Conservation (phyloP, 1,140 invertebrate species). For the Panulirus ornatus region DNA sequence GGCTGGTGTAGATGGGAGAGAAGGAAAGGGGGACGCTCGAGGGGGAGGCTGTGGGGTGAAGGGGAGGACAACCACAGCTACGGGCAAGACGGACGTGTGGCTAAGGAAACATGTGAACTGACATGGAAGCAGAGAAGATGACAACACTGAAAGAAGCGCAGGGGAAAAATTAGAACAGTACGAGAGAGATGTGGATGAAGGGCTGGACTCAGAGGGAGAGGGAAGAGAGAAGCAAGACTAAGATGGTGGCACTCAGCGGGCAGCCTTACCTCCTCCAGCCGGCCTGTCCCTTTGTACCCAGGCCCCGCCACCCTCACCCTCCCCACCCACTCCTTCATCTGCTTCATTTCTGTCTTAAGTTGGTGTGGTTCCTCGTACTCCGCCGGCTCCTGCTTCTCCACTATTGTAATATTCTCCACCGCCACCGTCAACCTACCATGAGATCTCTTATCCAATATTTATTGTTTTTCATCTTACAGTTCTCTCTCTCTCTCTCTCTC, state of each 20-base stretch:
- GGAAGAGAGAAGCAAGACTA: not conserved
- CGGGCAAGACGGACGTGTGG: too few relatives aligned
- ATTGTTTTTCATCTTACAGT: slow-evolving; percentile 32
- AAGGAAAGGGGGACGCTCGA: not conserved
- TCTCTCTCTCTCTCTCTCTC: not conserved
- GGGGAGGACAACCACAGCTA: too few relatives aligned
- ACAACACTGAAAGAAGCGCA: too few relatives aligned
- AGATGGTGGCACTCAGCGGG: slow-evolving; percentile 6
- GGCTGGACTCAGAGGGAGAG: slow-evolving; percentile 8
- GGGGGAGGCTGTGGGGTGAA: not conserved
- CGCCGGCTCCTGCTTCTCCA: not conserved
- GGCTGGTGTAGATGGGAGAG: not conserved
- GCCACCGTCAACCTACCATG: slow-evolving; percentile 32
- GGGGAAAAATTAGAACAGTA: too few relatives aligned
- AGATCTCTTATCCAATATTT: slow-evolving; percentile 50
- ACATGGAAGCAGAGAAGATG: too few relatives aligned
- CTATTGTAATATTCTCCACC: slow-evolving; percentile 25
- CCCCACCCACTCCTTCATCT: not conserved
- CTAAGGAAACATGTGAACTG: too few relatives aligned
- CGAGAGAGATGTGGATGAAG: too few relatives aligned
- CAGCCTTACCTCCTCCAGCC: not conserved
- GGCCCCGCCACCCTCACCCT: not conserved
- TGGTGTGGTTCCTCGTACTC: slow-evolving; percentile 7
- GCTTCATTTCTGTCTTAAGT: slow-evolving; percentile 48
- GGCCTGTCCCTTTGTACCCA: slow-evolving; percentile 2